phyloP scores from a whole-genome alignment of 1,140 invertebrate genomes.

The Panonychus citri region DNA sequence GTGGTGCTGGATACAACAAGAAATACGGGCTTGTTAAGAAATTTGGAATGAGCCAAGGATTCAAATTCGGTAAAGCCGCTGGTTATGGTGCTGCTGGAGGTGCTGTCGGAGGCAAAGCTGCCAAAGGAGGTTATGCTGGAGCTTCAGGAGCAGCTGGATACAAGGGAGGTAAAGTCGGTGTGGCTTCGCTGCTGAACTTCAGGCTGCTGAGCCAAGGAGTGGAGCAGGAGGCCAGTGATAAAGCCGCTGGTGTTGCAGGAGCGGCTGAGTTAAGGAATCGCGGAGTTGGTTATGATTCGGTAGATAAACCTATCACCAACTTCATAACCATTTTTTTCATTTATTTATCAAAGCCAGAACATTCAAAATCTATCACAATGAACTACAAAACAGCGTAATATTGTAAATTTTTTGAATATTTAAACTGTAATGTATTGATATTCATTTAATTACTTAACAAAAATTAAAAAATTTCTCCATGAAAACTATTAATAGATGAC shows the following conservation, averaged over 20 bases:
- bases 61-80: slow-evolving; percentile 7
- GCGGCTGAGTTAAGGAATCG: background rate
- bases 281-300: background rate
- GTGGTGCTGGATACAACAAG: slow-evolving; percentile 9
- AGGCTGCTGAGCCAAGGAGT: background rate
- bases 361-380: too few species aligned
- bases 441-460: too few species aligned
- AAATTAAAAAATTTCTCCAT: too few species aligned
- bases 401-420: too few species aligned
- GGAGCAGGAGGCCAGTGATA: background rate
- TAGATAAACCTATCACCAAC: too few species aligned
- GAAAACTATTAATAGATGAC: too few species aligned
- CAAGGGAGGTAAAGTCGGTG: background rate
- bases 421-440: too few species aligned
- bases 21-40: slow-evolving; percentile 5
- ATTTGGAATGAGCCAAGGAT: slow-evolving; percentile 6
- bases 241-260: background rate
- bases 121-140: background rate
- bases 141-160: background rate
- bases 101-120: background rate
- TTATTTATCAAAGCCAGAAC: too few species aligned
- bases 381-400: too few species aligned
- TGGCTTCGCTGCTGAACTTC: background rate
- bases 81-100: slow-evolving; percentile 5
- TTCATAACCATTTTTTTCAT: too few species aligned